Base-by-base conservation (phyloP, 1,140 invertebrate species). In the Heliconius hermathena region DNA sequence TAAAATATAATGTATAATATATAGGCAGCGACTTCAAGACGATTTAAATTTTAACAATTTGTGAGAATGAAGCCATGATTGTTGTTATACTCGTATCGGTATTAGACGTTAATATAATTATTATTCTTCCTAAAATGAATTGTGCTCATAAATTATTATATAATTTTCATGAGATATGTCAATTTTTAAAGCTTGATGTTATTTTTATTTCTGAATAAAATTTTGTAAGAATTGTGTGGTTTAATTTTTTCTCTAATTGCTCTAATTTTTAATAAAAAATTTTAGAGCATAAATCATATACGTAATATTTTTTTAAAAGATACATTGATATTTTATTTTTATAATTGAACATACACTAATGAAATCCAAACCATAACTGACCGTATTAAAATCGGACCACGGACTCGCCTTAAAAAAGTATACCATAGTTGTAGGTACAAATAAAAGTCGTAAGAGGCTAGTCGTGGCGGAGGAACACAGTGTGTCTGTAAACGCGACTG, bases 161-260 rank as follows among this genome's bases (percentile, higher is more conserved):
- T 89, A 85, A 89, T 91, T 94, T 93, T 84, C 84, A 88, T 83
- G 84, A 88, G 84, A 81, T 89, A 86, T 93, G 92, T 93, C 92
- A 93, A 93, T 94, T 94, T 90, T 88, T 90, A 80, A 92, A 85
- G 93, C 93, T 94, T 94, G 87, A 92, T 93, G 91, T 93, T 94
- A 91, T 90, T 92, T 93, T 93, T 90, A 93, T 91, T 93, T 92
- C 88, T 86, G 85, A 93, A 92, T 91, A 93, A 93, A 91, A 70
- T 92, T 94, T 94, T 93, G 83, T 91, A 92, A 90, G 83, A 87
- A 90, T 74, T 49, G 16, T 16, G n/a, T 57, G 38, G 26, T 78
- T 74, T 77, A 8, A 72, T 77, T 77, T 74, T 70, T 77, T 46
- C 36, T 22, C 5, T 36, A 36, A 36, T 36, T 36, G 41, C 41